Base-by-base conservation (phyloP, 2,888 invertebrate genomes). In the Rosalia funebris region DNA sequence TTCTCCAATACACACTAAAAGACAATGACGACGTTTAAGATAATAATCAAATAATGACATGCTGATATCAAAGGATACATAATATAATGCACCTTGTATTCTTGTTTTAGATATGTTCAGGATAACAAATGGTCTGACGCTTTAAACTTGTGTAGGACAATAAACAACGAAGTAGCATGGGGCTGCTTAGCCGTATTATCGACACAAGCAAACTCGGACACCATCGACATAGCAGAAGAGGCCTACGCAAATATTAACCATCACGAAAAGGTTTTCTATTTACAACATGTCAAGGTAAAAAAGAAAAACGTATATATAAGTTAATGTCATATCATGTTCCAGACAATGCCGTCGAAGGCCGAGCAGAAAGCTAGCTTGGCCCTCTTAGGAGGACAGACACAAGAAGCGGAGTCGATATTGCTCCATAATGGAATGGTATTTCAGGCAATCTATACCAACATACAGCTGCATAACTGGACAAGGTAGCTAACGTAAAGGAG, bases 181-280 rank as follows among this genome's bases (percentile, higher is more conserved):
- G 93, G 96, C 0, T 95, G 95, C 68, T 84, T 98, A 69, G 98
- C 98, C 0, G 95, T 95, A 0, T 85, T 97, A 79, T 91, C 98
- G 0, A 92, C 93, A 57, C 91, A 93, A 68, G 89, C 91, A 62
- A 91, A 91, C 78, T 91, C 91, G 77, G 74, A 75, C 57, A 65
- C 69, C 1, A 92, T 97, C 73, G 88, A 91, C 59, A 91, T 95
- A 3, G 96, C 98, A 11, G 98, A 98, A 83, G 93, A 97, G 76
- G 95, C 97, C 0, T 99, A 95, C 79, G 93, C 96, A 5, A 92
- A 93, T 7, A 90, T 96, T n/a, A 86, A 90, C 71, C 90, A 93
- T 81, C 90, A 87, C 58, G 91, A 95, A 73, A 94, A 95, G 87
- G 94, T 95, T 1, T 88, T 89, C 73, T 95, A 92, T 74, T 88